phyloP scores from a whole-genome alignment of 1,140 invertebrate species.

The Ceratoteleas bidentatus region DNA sequence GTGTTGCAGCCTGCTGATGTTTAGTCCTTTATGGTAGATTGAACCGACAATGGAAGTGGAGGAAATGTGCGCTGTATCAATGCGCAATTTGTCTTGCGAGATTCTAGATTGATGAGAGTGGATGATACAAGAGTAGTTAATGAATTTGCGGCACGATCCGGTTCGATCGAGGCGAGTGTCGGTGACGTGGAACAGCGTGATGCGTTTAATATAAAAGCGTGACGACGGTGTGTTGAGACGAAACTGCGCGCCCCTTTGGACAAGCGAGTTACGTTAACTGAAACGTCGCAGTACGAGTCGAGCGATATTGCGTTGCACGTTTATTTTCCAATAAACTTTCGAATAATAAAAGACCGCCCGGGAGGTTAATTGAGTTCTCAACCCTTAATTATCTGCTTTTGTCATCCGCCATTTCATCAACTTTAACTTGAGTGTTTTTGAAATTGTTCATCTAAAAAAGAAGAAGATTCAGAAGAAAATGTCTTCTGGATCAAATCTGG shows the following conservation, averaged over 20 bases:
- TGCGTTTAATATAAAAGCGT: neutral
- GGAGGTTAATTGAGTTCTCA: neutral
- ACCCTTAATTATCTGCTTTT: neutral
- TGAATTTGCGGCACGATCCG: neutral
- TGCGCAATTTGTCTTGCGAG: neutral
- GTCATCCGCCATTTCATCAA: neutral
- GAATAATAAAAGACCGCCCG: neutral
- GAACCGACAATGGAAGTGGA: neutral
- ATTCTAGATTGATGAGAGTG: neutral
- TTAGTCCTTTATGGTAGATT: neutral
- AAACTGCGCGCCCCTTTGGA: neutral
- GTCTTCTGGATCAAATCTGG: no score
- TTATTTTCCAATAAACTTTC: neutral
- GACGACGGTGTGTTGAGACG: neutral
- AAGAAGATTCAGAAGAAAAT: no score
- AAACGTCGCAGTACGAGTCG: neutral
- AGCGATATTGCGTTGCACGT: neutral
- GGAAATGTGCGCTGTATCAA: neutral
- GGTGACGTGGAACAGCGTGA: neutral
- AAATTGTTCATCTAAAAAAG: no score
- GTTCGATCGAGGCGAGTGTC: no score
- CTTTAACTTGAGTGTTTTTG: neutral
- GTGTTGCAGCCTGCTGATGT: slow-evolving; percentile 2
- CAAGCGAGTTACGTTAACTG: neutral
- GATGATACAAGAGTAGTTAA: neutral